phyloP scores from a whole-genome alignment of 2,888 invertebrate genomes.

The Caradrina clavipalpis region DNA sequence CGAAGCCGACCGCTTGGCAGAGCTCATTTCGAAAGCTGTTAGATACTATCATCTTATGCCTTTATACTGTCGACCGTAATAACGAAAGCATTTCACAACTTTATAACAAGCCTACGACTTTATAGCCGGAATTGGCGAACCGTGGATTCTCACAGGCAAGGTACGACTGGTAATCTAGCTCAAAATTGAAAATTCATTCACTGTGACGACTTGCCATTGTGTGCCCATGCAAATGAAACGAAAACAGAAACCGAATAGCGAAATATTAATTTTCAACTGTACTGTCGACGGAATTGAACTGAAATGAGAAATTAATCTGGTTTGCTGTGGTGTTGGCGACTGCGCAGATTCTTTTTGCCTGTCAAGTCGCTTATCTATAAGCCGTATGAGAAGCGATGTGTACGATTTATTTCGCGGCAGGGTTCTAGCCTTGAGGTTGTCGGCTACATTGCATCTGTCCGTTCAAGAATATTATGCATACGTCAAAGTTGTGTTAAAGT shows the following conservation, averaged over 20 bases:
- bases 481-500: conserved; percentile 65
- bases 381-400: conserved; percentile 64
- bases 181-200: conserved; percentile 68
- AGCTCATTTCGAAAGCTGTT: conserved; percentile 79
- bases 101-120: conserved; percentile 49
- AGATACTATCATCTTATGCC: conserved; percentile 74
- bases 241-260: conserved; percentile 72
- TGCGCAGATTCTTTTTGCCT: conserved; percentile 66
- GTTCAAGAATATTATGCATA: conserved; percentile 75
- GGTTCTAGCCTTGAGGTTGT: conserved; percentile 74
- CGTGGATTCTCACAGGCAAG: conserved; percentile 55
- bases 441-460: conserved; percentile 76
- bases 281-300: conserved; percentile 65
- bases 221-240: conserved; percentile 70
- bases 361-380: conserved; percentile 67
- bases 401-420: conserved; percentile 80
- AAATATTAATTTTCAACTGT: conserved; percentile 71
- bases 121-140: conserved; percentile 53
- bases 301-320: conserved; percentile 72
- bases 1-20: conserved; percentile 73
- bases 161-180: conserved; percentile 56
- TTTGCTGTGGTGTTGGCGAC: conserved; percentile 67
- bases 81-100: conserved; percentile 64
- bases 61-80: conserved; percentile 67
- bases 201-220: conserved; percentile 66